Conservation (phyloP, 1,140 invertebrate genomes). For the Penaeus chinensis region DNA sequence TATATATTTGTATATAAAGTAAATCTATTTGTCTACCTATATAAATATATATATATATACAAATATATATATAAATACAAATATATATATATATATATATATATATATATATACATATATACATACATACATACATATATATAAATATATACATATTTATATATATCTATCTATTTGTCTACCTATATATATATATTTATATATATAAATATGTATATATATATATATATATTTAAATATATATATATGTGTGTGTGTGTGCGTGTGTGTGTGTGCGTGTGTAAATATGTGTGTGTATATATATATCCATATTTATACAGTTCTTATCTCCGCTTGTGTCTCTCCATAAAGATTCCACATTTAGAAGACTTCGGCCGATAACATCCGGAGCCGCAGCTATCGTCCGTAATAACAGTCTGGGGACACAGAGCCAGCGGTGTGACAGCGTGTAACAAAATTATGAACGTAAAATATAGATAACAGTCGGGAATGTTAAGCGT, state of each 20-base stretch:
- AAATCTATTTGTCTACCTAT: too few relatives aligned
- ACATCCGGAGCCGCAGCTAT: too few relatives aligned
- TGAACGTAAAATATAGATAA: too few relatives aligned
- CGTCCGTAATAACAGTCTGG: too few relatives aligned
- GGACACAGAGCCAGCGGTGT: too few relatives aligned
- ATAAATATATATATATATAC: too few relatives aligned
- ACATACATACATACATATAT: background rate
- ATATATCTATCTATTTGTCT: background rate
- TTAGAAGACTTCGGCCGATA: too few relatives aligned
- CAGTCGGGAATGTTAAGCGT: too few relatives aligned
- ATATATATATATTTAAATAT: background rate
- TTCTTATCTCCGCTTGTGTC: background rate
- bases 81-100: background rate
- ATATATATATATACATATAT: too few relatives aligned
- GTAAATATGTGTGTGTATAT: background rate
- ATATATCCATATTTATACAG: background rate
- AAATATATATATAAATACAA: conserved; percentile 8
- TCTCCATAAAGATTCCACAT: background rate
- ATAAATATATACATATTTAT: conserved; percentile 2
- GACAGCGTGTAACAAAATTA: too few relatives aligned
- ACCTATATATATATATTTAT: too few relatives aligned
- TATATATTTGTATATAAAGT: too few relatives aligned
- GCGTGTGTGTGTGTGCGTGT: background rate
- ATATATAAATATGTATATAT: background rate
- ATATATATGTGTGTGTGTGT: background rate